Percentiles rank a stretch among this genome's conserved stretches.
Conservation (phyloP, 2,888 invertebrate species). For the Lasioglossum leucozonium region DNA sequence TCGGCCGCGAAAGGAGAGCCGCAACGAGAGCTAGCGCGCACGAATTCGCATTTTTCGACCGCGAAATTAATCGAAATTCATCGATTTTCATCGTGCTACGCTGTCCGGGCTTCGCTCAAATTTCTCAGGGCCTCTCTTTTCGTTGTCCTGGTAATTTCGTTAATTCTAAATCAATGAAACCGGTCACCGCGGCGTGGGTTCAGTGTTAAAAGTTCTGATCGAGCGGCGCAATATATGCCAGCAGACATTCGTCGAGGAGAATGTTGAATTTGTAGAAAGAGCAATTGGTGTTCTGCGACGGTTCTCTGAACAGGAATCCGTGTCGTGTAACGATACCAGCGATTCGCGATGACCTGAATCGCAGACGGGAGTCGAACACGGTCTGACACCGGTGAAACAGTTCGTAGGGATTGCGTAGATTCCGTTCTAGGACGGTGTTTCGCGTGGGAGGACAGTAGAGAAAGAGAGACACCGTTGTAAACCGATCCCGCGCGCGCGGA, state of each 20-base stretch:
- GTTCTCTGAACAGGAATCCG: not conserved
- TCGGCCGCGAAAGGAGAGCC: not conserved
- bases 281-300: not conserved
- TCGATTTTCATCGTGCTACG: not conserved
- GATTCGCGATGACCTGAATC: not conserved
- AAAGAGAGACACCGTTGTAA: not conserved
- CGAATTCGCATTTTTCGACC: too few relatives aligned
- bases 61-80: not conserved
- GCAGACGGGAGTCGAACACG: not conserved
- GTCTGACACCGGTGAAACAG: not conserved
- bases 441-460: conserved; percentile 20
- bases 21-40: not conserved
- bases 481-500: conserved; percentile 12
- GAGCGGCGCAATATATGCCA: too few relatives aligned
- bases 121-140: not conserved
- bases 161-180: too few relatives aligned
- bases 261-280: not conserved
- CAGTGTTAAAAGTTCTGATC: too few relatives aligned
- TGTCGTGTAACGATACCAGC: not conserved
- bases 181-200: too few relatives aligned
- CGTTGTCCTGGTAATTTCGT: not conserved
- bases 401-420: conserved; percentile 7
- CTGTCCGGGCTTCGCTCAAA: conserved; percentile 16
- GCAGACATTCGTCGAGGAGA: not conserved
- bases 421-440: not conserved